A percentile compares a stretch with the other conserved stretches of the same genome.
These are phyloP conservation scores for Penaeus indicus DNA, from an alignment of 1,140 invertebrate genomes.

Conservation along the genomic window DNA sequence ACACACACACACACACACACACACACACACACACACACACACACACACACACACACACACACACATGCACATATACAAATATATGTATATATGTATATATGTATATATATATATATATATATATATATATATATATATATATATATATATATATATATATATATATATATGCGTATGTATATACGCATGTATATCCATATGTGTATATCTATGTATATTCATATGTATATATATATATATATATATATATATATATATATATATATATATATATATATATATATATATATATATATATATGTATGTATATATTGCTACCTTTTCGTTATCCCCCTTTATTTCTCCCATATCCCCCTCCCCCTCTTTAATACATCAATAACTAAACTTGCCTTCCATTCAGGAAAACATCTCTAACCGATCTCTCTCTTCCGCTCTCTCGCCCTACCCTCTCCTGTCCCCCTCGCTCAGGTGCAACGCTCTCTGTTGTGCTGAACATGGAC, in stretches of 20 bases:
- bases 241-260: not conserved
- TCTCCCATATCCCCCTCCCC: not conserved
- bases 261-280: not conserved
- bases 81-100: too few species aligned
- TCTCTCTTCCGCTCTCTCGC: not conserved
- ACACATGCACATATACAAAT: too few species aligned
- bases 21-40: too few species aligned
- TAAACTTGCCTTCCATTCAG: too few species aligned
- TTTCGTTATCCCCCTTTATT: not conserved
- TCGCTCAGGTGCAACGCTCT: slow-evolving; percentile 75
- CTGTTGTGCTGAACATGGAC: slow-evolving; percentile 76
- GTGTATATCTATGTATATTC: too few species aligned
- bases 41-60: too few species aligned
- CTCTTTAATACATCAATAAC: not conserved
- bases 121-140: too few species aligned
- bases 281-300: too few species aligned
- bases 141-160: too few species aligned
- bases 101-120: too few species aligned
- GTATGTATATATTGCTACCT: not conserved
- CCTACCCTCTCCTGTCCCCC: not conserved
- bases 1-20: too few species aligned
- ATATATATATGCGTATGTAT: not conserved
- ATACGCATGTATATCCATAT: not conserved
- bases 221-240: not conserved
- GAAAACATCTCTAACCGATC: not conserved